phyloP scores from a whole-genome alignment of 1,140 invertebrate genomes.

The Zaprionus inermis region DNA sequence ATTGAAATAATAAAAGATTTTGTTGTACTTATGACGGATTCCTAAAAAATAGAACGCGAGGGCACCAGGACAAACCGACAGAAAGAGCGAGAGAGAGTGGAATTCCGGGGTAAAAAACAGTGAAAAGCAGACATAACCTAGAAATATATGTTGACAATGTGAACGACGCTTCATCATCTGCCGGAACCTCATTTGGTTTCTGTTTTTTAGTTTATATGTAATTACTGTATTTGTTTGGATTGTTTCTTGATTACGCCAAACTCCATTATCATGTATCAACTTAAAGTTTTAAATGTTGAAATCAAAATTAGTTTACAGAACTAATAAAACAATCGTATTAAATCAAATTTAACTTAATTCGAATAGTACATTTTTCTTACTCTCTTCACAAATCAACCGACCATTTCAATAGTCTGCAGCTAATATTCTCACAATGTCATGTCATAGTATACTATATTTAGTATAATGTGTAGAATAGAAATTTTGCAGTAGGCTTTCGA shows the following conservation, averaged over 20 bases:
- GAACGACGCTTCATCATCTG: slow-evolving; percentile 24
- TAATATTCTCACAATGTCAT: slow-evolving; percentile 55
- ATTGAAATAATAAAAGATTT: slow-evolving; percentile 61
- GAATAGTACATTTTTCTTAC: slow-evolving; percentile 27
- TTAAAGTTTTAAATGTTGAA: slow-evolving; percentile 47
- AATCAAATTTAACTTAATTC: slow-evolving; percentile 31
- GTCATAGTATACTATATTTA: slow-evolving; percentile 14
- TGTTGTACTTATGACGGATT: slow-evolving; percentile 38
- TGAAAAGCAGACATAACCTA: slow-evolving; percentile 27
- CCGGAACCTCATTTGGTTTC: slow-evolving; percentile 16
- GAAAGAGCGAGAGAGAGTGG: slow-evolving; percentile 33
- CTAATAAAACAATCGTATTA: slow-evolving; percentile 22
- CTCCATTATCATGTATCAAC: slow-evolving; percentile 39
- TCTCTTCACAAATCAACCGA: slow-evolving; percentile 59
- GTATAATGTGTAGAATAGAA: slow-evolving; percentile 19
- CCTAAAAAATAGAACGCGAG: slow-evolving; percentile 7
- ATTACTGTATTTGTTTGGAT: slow-evolving; percentile 37
- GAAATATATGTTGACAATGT: slow-evolving; percentile 36
- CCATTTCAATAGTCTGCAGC: slow-evolving; percentile 58
- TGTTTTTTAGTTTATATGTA: slow-evolving; percentile 8
- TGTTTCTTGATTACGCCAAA: slow-evolving; percentile 39
- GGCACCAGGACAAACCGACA: slow-evolving; percentile 5
- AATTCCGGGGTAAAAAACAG: neutral
- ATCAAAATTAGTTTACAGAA: slow-evolving; percentile 30
- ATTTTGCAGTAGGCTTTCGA: slow-evolving; percentile 60